Percentiles rank a stretch among this genome's conserved stretches.
These are phyloP conservation scores for Choristoneura fumiferana DNA, from an alignment of 1,140 invertebrate species.

Conservation along the genomic window DNA sequence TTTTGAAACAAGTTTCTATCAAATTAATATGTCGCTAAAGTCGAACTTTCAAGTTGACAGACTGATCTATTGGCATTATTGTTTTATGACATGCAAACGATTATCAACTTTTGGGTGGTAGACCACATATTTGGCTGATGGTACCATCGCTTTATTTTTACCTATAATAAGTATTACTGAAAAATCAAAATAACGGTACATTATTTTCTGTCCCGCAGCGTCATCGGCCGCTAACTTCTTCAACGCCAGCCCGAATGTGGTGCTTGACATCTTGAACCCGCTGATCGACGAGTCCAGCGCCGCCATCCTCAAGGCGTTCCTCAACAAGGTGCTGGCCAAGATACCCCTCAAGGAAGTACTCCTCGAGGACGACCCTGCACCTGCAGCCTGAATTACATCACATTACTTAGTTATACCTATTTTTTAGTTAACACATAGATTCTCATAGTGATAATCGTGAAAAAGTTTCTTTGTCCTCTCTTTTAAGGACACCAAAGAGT, in stretches of 20 bases:
- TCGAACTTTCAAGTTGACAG: too few relatives aligned
- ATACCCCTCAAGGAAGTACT: constrained; percentile 81
- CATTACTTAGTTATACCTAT: not conserved
- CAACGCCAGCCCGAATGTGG: constrained; percentile 83
- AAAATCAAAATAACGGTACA: too few relatives aligned
- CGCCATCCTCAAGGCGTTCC: constrained; percentile 79
- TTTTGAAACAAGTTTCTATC: too few relatives aligned
- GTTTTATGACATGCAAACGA: too few relatives aligned
- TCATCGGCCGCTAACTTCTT: constrained; percentile 82
- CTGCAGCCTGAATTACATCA: not conserved
- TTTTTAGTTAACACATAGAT: not conserved
- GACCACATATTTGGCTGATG: too few relatives aligned
- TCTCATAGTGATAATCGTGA: too few relatives aligned
- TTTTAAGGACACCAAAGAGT: constrained; percentile 10
- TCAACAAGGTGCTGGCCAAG: constrained; percentile 79
- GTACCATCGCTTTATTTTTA: too few relatives aligned
- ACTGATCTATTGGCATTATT: too few relatives aligned
- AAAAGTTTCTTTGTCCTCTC: constrained; percentile 9
- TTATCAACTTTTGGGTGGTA: too few relatives aligned
- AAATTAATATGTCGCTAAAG: too few relatives aligned
- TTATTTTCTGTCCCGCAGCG: too few relatives aligned
- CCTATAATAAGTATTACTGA: too few relatives aligned
- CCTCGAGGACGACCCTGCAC: constrained; percentile 42
- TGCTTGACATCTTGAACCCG: constrained; percentile 84
- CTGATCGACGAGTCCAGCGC: constrained; percentile 84